phyloP scores from a whole-genome alignment of 2,888 invertebrate genomes.

The Cheilosia vulpina region DNA sequence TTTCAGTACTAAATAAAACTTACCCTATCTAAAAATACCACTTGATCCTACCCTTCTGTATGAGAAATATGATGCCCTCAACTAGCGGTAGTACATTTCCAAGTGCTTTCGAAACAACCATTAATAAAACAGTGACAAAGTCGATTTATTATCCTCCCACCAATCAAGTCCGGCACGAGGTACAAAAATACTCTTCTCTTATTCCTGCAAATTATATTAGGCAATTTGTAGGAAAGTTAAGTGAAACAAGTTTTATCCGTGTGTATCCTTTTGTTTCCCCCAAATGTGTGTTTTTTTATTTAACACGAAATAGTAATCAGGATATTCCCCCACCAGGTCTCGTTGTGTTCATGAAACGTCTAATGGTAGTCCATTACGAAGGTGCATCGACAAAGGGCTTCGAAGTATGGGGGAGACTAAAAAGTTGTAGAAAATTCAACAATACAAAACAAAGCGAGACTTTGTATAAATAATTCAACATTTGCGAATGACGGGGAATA shows the following conservation, averaged over 20 bases:
- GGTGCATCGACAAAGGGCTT: neutral
- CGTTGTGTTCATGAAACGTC: conserved; percentile 20
- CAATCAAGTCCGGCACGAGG: conserved; percentile 2
- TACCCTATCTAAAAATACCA: too few relatives aligned
- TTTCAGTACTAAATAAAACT: too few relatives aligned
- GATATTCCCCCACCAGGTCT: conserved; percentile 11
- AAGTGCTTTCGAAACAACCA: conserved; percentile 2
- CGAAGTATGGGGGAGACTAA: neutral
- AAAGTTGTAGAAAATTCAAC: conserved; percentile 25
- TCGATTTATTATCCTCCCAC: conserved; percentile 22
- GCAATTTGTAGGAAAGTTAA: conserved; percentile 37
- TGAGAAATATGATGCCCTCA: too few relatives aligned
- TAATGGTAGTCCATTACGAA: neutral
- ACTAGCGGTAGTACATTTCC: neutral
- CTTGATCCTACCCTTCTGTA: too few relatives aligned
- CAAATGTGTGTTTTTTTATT: neutral
- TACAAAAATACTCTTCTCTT: neutral
- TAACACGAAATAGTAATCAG: conserved; percentile 39
- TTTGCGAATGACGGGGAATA: neutral
- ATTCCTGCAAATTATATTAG: conserved; percentile 7
- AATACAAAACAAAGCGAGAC: neutral
- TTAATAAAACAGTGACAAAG: conserved; percentile 26
- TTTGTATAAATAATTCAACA: conserved; percentile 34
- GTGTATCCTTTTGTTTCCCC: conserved; percentile 11
- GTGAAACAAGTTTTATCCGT: neutral